phyloP scores from a whole-genome alignment of 2,113 vertebrate species.

The Hymenochirus boettgeri region DNA sequence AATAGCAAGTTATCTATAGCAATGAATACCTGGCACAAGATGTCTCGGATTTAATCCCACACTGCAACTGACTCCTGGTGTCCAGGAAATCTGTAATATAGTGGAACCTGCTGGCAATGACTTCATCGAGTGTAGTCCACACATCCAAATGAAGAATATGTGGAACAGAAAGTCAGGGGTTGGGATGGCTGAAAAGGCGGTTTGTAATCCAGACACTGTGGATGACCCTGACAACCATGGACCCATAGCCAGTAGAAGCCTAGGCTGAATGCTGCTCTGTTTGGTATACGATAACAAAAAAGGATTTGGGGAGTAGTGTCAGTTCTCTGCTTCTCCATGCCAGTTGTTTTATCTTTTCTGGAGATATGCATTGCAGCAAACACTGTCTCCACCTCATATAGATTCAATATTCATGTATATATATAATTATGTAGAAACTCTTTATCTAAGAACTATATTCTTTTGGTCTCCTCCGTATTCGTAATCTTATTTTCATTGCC shows the following conservation, averaged over 20 bases:
- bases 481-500: not conserved
- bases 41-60: slow-evolving; percentile 63
- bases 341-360: not conserved
- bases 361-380: not conserved
- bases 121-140: slow-evolving; percentile 60
- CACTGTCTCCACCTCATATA: no score
- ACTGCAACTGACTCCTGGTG: slow-evolving; percentile 58
- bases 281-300: slow-evolving; percentile 6
- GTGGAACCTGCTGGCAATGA: slow-evolving; percentile 56
- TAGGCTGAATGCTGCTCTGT: not conserved
- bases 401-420: no score
- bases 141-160: slow-evolving; percentile 71
- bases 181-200: slow-evolving; percentile 70
- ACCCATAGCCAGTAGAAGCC: slow-evolving; percentile 46
- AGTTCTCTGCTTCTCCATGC: not conserved
- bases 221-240: slow-evolving; percentile 55
- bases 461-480: not conserved
- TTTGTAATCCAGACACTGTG: slow-evolving; percentile 74
- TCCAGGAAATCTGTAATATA: slow-evolving; percentile 67
- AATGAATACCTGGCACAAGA: slow-evolving; percentile 69
- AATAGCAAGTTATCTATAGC: no score
- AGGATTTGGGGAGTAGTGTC: slow-evolving; percentile 11
- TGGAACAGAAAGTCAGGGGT: slow-evolving; percentile 66
- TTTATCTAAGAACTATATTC: not conserved
- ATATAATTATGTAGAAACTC: not conserved